Base-by-base conservation (phyloP, 2,888 invertebrate genomes). In the Cremastinae sp. region DNA sequence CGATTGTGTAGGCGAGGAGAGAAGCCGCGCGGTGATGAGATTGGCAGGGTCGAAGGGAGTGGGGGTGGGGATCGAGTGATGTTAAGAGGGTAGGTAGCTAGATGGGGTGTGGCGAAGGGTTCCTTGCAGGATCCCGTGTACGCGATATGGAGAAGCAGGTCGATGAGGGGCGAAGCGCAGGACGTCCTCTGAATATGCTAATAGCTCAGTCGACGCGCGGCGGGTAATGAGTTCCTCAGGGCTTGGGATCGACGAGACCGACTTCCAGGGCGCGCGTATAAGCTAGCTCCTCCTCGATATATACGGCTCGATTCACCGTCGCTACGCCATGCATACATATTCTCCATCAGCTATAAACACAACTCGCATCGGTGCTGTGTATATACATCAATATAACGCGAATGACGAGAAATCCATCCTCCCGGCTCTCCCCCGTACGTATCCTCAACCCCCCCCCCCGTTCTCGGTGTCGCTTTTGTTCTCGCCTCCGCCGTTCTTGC, bases 131-230 rank as follows among this genome's bases (percentile, higher is more conserved):
- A 66, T 45, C 62, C 73, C 73, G 75, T n/a, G n/a, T 80, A 80
- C 81, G 82, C 79, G 74, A 80, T 74, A 80, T 65, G 75, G 71
- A 75, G 78, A 74, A 51, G 53, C 62, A 77, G 70, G 72, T 68
- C 51, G 61, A 68, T 74, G 75, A 73, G 71, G 81, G 78, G 80
- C 7, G 51, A 47, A 65, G 80, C n/a, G n/a, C n/a, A n/a, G 81
- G 75, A 28, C 80, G 79, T 82, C 84, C 86, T 88, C 87, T 88
- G 85, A 89, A 89, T 89, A 89, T 89, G 89, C 88, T 88, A 89
- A 89, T 89, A 86, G 82, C 84, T 78, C 78, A 82, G 80, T 78
- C 83, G 81, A 74, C 79, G 83, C 84, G 84, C 83, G 81, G 75
- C 79, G 83, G 84, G 84, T 89, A 89, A 89, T 89, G 89, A 89